Evolutionary conservation across 2,113 vertebrate species (phyloP).

Genomic region (Solea senegalensis): DNA sequence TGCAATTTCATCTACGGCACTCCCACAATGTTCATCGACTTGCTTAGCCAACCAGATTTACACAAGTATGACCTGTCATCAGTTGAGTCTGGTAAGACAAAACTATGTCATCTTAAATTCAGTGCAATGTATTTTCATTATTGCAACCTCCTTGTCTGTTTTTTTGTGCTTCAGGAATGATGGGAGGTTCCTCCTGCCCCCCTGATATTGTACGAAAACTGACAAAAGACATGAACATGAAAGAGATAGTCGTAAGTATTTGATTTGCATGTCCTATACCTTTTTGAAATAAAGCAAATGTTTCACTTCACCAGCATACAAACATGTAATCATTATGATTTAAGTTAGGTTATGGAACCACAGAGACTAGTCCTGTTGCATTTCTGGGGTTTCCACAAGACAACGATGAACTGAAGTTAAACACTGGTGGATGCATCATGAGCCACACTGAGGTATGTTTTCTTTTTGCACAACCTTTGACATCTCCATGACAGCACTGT

Average conservation of each 20-base stretch:
- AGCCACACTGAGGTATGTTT: constrained; percentile 89
- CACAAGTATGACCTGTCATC: constrained; percentile 83
- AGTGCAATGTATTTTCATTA: not conserved
- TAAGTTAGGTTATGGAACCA: constrained; percentile 90
- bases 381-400: constrained; percentile 87
- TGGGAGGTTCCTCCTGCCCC: constrained; percentile 86
- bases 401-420: constrained; percentile 73
- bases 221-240: constrained; percentile 81
- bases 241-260: constrained; percentile 83
- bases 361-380: constrained; percentile 93
- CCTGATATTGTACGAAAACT: constrained; percentile 84
- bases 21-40: constrained; percentile 92
- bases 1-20: constrained; percentile 86
- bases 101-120: not conserved
- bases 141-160: not conserved
- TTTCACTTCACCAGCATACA: not conserved
- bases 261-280: not conserved
- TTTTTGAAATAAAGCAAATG: not conserved
- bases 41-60: constrained; percentile 85
- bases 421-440: constrained; percentile 86
- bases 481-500: not conserved
- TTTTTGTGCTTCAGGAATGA: constrained; percentile 79
- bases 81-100: constrained; percentile 83
- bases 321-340: not conserved
- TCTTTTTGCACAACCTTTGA: not conserved